Evolutionary conservation across 2,113 vertebrate genomes (phyloP).

Genomic region (Catharus minimus): DNA sequence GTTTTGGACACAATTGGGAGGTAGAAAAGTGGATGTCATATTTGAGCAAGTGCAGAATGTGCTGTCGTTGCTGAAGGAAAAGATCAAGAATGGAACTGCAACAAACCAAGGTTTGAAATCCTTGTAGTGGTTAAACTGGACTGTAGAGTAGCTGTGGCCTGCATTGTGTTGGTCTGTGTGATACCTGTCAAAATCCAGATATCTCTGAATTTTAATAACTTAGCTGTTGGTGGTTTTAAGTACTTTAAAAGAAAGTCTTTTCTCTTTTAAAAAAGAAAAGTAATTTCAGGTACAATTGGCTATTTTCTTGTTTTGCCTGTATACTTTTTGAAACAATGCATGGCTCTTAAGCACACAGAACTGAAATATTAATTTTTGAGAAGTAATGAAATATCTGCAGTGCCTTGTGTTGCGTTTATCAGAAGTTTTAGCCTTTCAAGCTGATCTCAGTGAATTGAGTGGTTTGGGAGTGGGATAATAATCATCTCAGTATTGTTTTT

Average conservation of each 20-base stretch:
- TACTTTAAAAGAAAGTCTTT: neutral
- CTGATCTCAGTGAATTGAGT: neutral
- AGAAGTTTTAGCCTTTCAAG: neutral
- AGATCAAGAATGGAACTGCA: slow-evolving; percentile 79
- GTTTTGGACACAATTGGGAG: slow-evolving; percentile 71
- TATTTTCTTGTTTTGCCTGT: neutral
- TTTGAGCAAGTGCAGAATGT: slow-evolving; percentile 76
- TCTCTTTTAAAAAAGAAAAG: neutral
- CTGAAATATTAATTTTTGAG: neutral
- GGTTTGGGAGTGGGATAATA: neutral
- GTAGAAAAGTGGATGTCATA: slow-evolving; percentile 70
- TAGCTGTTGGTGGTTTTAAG: neutral
- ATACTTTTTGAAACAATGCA: neutral
- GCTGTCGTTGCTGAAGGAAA: slow-evolving; percentile 71
- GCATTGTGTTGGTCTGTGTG: neutral
- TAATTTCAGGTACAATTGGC: neutral
- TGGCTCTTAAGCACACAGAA: neutral
- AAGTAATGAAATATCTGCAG: neutral
- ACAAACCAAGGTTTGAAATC: slow-evolving; percentile 75
- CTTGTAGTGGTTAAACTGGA: neutral
- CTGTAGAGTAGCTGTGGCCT: neutral
- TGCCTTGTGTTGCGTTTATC: neutral
- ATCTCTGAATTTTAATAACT: neutral
- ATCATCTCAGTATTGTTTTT: neutral
- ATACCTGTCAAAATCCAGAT: neutral